Evolutionary conservation across 2,888 invertebrate genomes (phyloP).

Genomic region (Nephrocerus scutellatus): DNA sequence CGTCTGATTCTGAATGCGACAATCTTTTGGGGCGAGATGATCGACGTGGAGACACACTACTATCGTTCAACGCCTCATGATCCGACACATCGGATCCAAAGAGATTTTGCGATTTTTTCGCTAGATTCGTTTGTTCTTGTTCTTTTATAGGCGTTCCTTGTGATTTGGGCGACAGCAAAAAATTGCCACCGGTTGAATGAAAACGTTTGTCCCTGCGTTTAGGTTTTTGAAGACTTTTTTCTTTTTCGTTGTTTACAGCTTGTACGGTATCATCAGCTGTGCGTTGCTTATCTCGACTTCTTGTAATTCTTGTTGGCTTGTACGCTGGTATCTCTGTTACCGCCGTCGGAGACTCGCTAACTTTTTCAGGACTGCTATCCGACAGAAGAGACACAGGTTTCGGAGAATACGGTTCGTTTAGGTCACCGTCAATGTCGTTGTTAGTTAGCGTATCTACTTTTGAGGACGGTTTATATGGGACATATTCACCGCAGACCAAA

Average conservation of each 20-base stretch:
- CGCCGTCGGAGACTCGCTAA: constrained; percentile 14
- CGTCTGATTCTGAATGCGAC: too few species aligned
- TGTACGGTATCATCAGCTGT: background rate
- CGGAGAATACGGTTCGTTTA: constrained; percentile 21
- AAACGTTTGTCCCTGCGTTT: background rate
- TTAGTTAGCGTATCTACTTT: constrained; percentile 9
- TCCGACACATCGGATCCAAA: constrained; percentile 21
- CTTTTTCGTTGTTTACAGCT: background rate
- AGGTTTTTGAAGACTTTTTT: background rate
- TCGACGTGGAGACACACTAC: background rate
- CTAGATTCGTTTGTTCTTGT: constrained; percentile 1
- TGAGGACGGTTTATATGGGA: constrained; percentile 17
- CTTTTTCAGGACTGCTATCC: constrained; percentile 13
- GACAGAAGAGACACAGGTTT: constrained; percentile 7
- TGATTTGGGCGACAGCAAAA: constrained; percentile 22
- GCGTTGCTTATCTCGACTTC: background rate
- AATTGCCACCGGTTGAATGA: too few species aligned
- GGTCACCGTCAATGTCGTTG: constrained; percentile 4
- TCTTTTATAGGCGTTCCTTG: constrained; percentile 18
- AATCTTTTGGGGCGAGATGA: too few species aligned
- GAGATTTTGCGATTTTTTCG: constrained; percentile 5
- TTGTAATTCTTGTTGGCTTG: constrained; percentile 17
- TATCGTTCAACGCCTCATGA: constrained; percentile 7
- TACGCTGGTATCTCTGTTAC: constrained; percentile 17
- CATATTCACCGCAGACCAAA: constrained; percentile 16